These are phyloP conservation scores for Crypturellus undulatus DNA, from an alignment of 2,113 vertebrate genomes.

Conservation along the genomic window DNA sequence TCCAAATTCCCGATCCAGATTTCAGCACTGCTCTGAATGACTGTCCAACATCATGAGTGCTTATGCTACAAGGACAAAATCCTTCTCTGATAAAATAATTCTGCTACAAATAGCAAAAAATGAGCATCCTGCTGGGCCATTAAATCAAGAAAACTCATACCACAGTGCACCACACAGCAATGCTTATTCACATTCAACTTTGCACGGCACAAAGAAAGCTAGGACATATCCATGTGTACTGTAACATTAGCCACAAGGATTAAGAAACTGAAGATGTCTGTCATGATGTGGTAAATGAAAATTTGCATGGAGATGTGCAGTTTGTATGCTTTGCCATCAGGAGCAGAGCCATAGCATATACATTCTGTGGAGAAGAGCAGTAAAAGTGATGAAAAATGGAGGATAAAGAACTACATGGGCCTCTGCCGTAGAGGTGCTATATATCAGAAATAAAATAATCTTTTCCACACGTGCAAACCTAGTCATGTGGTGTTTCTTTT, in stretches of 20 bases:
- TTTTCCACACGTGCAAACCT: background rate
- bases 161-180: background rate
- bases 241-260: background rate
- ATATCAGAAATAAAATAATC: background rate
- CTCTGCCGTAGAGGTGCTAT: background rate
- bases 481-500: background rate
- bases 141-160: background rate
- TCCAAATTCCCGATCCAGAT: background rate
- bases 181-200: background rate
- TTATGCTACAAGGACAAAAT: constrained; percentile 4
- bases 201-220: background rate
- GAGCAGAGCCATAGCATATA: background rate
- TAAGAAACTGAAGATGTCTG: background rate
- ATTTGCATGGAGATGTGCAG: background rate
- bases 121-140: background rate
- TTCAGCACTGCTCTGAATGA: background rate
- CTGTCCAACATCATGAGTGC: background rate
- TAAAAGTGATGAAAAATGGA: background rate
- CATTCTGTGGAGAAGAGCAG: background rate
- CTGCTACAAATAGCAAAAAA: background rate
- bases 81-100: background rate
- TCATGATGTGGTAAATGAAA: background rate
- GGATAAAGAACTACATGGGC: background rate
- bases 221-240: background rate
- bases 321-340: background rate